These are phyloP conservation scores for Danionella dracula DNA, from an alignment of 2,797 vertebrate species.

Conservation along the genomic window DNA sequence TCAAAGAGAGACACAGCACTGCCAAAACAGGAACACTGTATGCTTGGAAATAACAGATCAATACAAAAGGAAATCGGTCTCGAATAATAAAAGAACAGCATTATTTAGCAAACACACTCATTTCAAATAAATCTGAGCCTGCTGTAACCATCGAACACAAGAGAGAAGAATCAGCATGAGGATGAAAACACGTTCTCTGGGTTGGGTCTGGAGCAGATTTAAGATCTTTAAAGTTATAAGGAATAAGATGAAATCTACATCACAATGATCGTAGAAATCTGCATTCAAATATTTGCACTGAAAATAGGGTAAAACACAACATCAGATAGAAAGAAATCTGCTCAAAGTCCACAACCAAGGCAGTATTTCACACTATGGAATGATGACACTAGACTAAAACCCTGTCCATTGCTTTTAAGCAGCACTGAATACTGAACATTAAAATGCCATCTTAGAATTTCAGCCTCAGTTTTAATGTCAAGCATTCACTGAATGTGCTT, in stretches of 20 bases:
- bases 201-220: neutral
- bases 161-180: neutral
- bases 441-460: neutral
- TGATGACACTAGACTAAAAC: neutral
- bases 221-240: neutral
- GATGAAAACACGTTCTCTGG: neutral
- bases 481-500: too few relatives aligned
- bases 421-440: neutral
- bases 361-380: neutral
- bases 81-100: neutral
- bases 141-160: neutral
- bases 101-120: neutral
- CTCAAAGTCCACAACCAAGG: neutral
- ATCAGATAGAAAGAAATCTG: neutral
- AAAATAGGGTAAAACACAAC: neutral
- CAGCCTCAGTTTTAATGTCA: neutral
- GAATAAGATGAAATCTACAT: neutral
- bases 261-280: constrained; percentile 5
- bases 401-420: neutral
- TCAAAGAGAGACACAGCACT: constrained; percentile 16
- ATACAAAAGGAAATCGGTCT: neutral
- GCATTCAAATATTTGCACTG: neutral
- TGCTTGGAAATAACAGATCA: neutral
- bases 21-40: constrained; percentile 7
- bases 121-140: neutral